phyloP scores from a whole-genome alignment of 2,113 vertebrate genomes.

The Urocitellus parryii region DNA sequence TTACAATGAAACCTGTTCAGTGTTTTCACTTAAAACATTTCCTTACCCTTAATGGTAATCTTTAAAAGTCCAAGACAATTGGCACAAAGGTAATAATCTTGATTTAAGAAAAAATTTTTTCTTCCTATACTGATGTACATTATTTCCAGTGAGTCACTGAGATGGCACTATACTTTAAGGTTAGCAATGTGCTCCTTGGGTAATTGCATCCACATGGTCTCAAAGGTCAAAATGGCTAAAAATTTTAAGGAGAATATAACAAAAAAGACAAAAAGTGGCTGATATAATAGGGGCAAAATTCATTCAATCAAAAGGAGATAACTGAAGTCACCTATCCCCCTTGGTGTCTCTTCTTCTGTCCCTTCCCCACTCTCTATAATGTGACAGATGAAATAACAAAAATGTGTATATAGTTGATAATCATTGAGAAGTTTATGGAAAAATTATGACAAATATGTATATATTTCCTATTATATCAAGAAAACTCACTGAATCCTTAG shows the following conservation, averaged over 20 bases:
- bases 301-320: background rate
- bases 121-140: background rate
- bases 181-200: background rate
- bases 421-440: background rate
- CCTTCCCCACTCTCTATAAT: background rate
- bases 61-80: conserved; percentile 65
- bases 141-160: conserved; percentile 13
- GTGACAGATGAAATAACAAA: background rate
- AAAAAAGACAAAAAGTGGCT: background rate
- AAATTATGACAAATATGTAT: background rate
- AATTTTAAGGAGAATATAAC: conserved; percentile 54
- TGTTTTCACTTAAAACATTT: conserved; percentile 65
- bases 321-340: background rate
- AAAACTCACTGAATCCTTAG: background rate
- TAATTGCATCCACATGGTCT: background rate
- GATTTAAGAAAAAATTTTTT: conserved; percentile 36
- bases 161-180: background rate
- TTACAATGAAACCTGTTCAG: conserved; percentile 67
- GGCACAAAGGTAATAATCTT: conserved; percentile 44
- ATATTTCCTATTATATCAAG: background rate
- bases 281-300: conserved; percentile 36
- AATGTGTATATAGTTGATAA: background rate
- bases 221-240: conserved; percentile 61
- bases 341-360: background rate
- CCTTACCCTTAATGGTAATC: conserved; percentile 49